Base-by-base conservation (phyloP, 2,797 vertebrate genomes). In the Manis crassicaudata region DNA sequence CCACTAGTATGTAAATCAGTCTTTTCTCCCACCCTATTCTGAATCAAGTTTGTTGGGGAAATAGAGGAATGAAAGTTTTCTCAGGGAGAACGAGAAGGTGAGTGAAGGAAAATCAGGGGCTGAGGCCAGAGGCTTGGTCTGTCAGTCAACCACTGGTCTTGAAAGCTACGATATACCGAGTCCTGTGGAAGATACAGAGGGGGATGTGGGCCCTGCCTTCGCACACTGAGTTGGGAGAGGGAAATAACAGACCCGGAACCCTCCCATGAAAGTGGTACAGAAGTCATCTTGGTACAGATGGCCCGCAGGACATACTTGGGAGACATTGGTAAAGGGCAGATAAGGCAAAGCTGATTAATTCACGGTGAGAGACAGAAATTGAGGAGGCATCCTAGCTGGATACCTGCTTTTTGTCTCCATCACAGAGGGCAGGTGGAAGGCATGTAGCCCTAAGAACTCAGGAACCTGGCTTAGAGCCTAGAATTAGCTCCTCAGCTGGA, bases 31-130 rank as follows among this genome's bases (percentile, higher is more conserved):
- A 85, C 37, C 52, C 5, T 35, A 70, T 73, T 18, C 43, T 82
- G 80, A 85, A 70, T 83, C 52, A 82, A 1, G 86, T 87, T 88
- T 70, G 16, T 83, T 80, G 20, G 1, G 13, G 29, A 81, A 90
- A 94, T 54, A 76, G 35, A 95, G 56, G 56, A 81, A 77, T 23
- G 20, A 72, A 58, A 50, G 14, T 84, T 79, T 96, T 88, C 73
- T 86, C 9, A 72, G 91, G 54, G 29, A 76, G 70, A 72, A 52
- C 13, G 63, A 85, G 77, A 83, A 62, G 35, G 29, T 79, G 58
- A 94, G 65, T 37, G 75, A 60, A 92, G 70, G 70, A 60, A 88
- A 82, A 72, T 9, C 18, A 1, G 23, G 25, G 85, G 40, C 68
- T 43, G 32, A 96, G 46, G 60, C 35, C 35, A 67, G 40, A 20